Evolutionary conservation across 2,113 vertebrate genomes (phyloP).

Genomic region (Amblyopsis rosae): DNA sequence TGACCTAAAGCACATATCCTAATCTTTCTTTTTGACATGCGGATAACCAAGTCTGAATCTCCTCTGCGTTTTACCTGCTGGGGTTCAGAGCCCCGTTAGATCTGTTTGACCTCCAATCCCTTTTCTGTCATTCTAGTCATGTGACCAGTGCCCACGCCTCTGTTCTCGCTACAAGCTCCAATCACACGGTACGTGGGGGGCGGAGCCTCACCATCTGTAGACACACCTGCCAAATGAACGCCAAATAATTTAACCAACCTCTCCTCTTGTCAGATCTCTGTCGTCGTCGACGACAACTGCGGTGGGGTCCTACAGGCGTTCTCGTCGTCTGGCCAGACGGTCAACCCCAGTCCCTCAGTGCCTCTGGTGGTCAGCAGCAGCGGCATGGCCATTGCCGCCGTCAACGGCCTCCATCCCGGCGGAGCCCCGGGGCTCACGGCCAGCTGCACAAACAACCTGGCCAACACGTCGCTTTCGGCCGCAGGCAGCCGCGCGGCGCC

Average conservation of each 20-base stretch:
- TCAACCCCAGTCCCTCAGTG: constrained; percentile 56
- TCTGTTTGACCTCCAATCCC: not conserved
- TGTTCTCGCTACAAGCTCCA: constrained; percentile 73
- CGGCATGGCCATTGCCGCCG: constrained; percentile 44
- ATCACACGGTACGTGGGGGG: constrained; percentile 81
- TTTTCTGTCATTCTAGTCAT: constrained; percentile 61
- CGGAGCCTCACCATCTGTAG: not conserved
- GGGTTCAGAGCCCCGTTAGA: not conserved
- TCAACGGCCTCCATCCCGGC: constrained; percentile 76
- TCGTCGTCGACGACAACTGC: constrained; percentile 73
- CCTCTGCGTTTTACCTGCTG: not conserved
- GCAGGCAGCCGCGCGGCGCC: constrained; percentile 76
- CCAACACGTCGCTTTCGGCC: constrained; percentile 74
- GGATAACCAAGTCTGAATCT: constrained; percentile 45
- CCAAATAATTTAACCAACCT: not conserved
- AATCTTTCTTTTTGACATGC: constrained; percentile 36
- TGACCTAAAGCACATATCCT: constrained; percentile 66
- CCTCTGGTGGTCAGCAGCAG: constrained; percentile 65
- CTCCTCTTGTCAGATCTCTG: constrained; percentile 53
- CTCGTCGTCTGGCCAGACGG: constrained; percentile 71
- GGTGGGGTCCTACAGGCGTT: constrained; percentile 73
- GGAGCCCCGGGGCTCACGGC: constrained; percentile 81
- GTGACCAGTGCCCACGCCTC: constrained; percentile 79
- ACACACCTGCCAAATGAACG: too few relatives aligned
- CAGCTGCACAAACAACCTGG: constrained; percentile 71